phyloP scores from a whole-genome alignment of 1,140 invertebrate species.

The Venturia canescens region DNA sequence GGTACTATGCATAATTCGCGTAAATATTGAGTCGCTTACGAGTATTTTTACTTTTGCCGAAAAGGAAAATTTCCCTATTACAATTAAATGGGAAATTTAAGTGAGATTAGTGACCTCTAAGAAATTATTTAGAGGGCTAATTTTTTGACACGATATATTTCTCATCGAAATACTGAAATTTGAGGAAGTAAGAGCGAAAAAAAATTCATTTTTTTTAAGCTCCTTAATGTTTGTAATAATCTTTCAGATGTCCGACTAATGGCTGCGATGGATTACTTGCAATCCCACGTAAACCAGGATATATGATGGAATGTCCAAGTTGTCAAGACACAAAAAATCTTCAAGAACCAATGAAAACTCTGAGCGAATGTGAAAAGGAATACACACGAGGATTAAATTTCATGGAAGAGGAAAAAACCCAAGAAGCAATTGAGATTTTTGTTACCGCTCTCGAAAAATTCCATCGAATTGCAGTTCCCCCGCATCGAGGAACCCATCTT shows the following conservation, averaged over 20 bases:
- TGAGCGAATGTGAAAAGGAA: constrained; percentile 77
- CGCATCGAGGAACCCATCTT: constrained; percentile 79
- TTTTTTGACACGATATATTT: too few relatives aligned
- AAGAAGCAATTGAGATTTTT: constrained; percentile 76
- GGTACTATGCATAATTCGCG: too few relatives aligned
- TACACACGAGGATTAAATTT: constrained; percentile 75
- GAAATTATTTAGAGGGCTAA: too few relatives aligned
- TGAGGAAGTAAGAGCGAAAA: too few relatives aligned
- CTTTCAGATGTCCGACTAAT: constrained; percentile 79
- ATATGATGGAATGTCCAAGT: constrained; percentile 75
- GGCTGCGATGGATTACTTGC: constrained; percentile 77
- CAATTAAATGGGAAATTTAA: too few relatives aligned
- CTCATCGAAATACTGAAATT: too few relatives aligned
- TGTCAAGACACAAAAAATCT: constrained; percentile 78
- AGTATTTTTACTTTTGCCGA: too few relatives aligned
- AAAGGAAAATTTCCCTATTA: too few relatives aligned
- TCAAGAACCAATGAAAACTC: constrained; percentile 70
- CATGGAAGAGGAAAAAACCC: constrained; percentile 73
- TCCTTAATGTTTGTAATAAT: not conserved
- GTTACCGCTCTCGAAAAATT: constrained; percentile 71
- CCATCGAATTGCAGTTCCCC: constrained; percentile 77
- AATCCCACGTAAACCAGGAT: constrained; percentile 57
- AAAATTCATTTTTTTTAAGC: not conserved
- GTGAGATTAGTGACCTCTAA: too few relatives aligned
- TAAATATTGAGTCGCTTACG: too few relatives aligned